phyloP scores from a whole-genome alignment of 1,140 invertebrate genomes.

The Atta colombica region DNA sequence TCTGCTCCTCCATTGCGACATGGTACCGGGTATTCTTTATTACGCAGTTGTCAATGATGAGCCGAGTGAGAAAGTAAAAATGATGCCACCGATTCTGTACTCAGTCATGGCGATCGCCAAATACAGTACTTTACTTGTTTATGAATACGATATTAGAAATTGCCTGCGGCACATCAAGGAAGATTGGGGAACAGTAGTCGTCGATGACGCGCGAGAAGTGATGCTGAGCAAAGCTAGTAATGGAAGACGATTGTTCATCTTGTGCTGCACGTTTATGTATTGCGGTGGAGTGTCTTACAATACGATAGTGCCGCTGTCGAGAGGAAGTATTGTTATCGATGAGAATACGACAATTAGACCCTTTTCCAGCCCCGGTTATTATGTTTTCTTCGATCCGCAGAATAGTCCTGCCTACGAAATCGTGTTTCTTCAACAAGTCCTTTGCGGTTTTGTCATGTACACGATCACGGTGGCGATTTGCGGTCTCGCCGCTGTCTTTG shows the following conservation, averaged over 20 bases:
- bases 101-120: slow-evolving; percentile 76
- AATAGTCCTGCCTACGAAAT: slow-evolving; percentile 70
- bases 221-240: slow-evolving; percentile 72
- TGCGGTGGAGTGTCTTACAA: slow-evolving; percentile 76
- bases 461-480: slow-evolving; percentile 69
- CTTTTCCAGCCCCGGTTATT: slow-evolving; percentile 71
- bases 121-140: slow-evolving; percentile 70
- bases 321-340: slow-evolving; percentile 1
- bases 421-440: slow-evolving; percentile 67
- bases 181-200: slow-evolving; percentile 72
- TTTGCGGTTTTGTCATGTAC: slow-evolving; percentile 69
- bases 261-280: slow-evolving; percentile 78
- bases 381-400: slow-evolving; percentile 65
- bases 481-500: slow-evolving; percentile 68
- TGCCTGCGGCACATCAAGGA: slow-evolving; percentile 74
- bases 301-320: slow-evolving; percentile 71
- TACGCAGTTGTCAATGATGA: neutral
- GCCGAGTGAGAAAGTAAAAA: slow-evolving; percentile 66
- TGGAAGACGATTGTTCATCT: slow-evolving; percentile 66
- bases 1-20: slow-evolving; percentile 5
- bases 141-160: slow-evolving; percentile 66
- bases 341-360: slow-evolving; percentile 57
- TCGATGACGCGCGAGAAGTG: slow-evolving; percentile 36
- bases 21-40: slow-evolving; percentile 39
- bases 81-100: slow-evolving; percentile 76